Base-by-base conservation (phyloP, 2,797 vertebrate genomes). In the Cheracebus regulus region DNA sequence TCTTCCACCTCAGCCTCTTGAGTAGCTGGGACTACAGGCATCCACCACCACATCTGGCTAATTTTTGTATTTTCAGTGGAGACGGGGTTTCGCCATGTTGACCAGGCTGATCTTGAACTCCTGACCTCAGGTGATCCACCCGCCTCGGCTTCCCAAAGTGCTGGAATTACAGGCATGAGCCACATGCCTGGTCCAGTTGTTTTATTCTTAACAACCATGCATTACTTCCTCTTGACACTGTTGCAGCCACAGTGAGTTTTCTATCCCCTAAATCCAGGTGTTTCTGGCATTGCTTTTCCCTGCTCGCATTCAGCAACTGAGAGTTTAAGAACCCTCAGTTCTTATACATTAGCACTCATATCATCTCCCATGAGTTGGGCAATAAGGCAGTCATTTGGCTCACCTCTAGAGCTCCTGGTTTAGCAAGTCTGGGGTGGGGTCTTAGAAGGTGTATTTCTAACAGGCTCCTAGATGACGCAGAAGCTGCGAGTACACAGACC, bases 121-220 rank as follows among this genome's bases (percentile, higher is more conserved):
- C 26, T 30, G 26, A 30, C 26, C 58, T 61, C 58, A 61, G 58
- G 58, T 30, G 28, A 61, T 61, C 26, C 58, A 61, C 58, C 13
- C 4, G 5, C 58, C 58, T 30, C 0, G 26, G 58, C 58, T 26
- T 61, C 58, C 28, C 58, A 61, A 61, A 61, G 58, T 61, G 28
- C 58, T 61, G 28, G 26, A 28, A 30, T 61, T 28, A 61, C 58
- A 61, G 28, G 58, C 28, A 22, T 61, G 28, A 61, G 58, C 11
- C 58, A 61, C 11, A 13, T 4, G 11, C 28, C 28, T 26, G 28
- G 58, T 11, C 28, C 28, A 30, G 28, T 61, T 61, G 26, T 28
- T 36, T 1, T 0, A 1, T 4, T 4, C 48, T 48, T 50, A 24
- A 5, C 7, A 1, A 1, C 28, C 5, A 22, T 0, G 0, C 9